Conservation (phyloP, 2,888 invertebrate species). For the Lasioglossum vierecki region DNA sequence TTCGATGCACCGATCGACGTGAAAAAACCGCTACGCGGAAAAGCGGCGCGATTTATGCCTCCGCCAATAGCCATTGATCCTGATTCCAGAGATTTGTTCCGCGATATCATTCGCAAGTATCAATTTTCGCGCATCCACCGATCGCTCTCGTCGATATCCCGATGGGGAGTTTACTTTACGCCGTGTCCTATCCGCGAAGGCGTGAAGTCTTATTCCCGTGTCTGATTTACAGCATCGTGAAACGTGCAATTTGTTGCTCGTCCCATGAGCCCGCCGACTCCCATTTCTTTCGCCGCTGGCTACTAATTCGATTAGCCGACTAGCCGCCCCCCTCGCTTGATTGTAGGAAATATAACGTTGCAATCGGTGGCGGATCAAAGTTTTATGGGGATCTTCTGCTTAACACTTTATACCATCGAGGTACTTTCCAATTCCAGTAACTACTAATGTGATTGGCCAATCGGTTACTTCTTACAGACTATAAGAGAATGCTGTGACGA, state of each 20-base stretch:
- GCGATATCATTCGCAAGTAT: slow-evolving; percentile 57
- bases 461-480: neutral
- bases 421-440: neutral
- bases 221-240: slow-evolving; percentile 34
- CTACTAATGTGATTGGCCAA: neutral
- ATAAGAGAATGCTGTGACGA: neutral
- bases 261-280: neutral
- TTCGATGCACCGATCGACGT: neutral
- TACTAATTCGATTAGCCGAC: slow-evolving; percentile 27
- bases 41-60: slow-evolving; percentile 58
- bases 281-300: neutral
- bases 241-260: slow-evolving; percentile 37
- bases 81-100: slow-evolving; percentile 65
- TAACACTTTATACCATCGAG: neutral
- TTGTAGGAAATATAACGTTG: neutral
- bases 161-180: slow-evolving; percentile 39
- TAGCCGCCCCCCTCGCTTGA: neutral
- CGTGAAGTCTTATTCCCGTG: slow-evolving; percentile 49
- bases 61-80: slow-evolving; percentile 60
- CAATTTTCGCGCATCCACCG: slow-evolving; percentile 62
- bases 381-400: neutral
- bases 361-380: neutral
- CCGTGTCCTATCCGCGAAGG: slow-evolving; percentile 22
- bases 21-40: slow-evolving; percentile 3
- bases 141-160: slow-evolving; percentile 36